Evolutionary conservation across 2,888 invertebrate species (phyloP), one percentile per base, ranked within the genome.

Genomic region (Geophilus truncorum): DNA sequence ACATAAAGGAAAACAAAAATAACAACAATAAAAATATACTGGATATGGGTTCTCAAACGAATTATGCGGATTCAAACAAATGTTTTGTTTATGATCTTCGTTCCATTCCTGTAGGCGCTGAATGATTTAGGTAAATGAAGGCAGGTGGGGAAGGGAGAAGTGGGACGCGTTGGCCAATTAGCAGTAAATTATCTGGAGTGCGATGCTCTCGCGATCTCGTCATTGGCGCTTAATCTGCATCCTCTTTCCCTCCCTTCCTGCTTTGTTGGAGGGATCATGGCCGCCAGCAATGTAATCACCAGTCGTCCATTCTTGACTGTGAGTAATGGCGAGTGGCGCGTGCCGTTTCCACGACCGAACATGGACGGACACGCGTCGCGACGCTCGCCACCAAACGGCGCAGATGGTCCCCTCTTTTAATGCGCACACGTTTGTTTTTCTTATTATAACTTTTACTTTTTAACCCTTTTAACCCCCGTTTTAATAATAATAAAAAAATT

Each of bases 161-260:
- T 62, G 62, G 62, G 62, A 62, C 62, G 62, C 62, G 62, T 62
- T 62, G 62, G 62, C 25, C 62, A 62, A 62, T 62, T 62, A 62
- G 62, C 62, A 62, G 62, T 62, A 62, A 62, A 62, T 62, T 62
- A 62, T 62, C 62, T 25, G 62, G 62, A 62, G 62, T 62, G 62
- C 62, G 62, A 62, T 62, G 62, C 62, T 62, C 62, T 62, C 62
- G 62, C 62, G 62, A 62, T 62, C 62, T 62, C 62, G 62, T 62
- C 62, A 62, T 62, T 62, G 62, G 62, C 62, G 62, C 62, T 62
- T 62, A 62, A 62, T 62, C 62, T 62, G 62, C 62, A 62, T 62
- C 62, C 62, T 62, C 62, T 15, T 62, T 45, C n/a, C 45, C 23
- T 23, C 23, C 62, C 62, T 15, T 10, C 7, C 23, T 25, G 62